phyloP scores from a whole-genome alignment of 2,113 vertebrate genomes.

The Ameiurus melas region DNA sequence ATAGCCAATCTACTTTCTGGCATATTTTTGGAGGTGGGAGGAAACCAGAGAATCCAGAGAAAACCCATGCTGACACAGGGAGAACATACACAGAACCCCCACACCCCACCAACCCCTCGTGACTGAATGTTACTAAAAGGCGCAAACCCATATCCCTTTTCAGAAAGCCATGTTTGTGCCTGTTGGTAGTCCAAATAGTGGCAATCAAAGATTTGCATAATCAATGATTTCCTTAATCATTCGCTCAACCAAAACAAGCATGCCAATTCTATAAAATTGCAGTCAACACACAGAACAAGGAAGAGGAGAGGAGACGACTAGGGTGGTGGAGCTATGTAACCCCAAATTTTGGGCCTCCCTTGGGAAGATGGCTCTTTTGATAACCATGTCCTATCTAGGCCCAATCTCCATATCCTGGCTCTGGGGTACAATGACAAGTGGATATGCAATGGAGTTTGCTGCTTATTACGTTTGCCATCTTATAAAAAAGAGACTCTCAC shows the following conservation, averaged over 20 bases:
- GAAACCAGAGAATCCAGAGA: neutral
- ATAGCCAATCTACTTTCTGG: neutral
- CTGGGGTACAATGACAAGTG: slow-evolving; percentile 78
- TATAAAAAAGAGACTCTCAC: slow-evolving; percentile 74
- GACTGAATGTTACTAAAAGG: neutral
- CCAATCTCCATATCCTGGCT: slow-evolving; percentile 75
- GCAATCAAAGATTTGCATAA: neutral
- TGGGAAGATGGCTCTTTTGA: slow-evolving; percentile 93
- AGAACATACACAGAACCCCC: neutral
- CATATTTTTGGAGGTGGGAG: neutral
- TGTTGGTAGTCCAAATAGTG: slow-evolving; percentile 30
- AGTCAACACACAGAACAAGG: neutral
- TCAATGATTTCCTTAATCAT: slow-evolving; percentile 21
- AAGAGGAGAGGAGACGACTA: slow-evolving; percentile 20
- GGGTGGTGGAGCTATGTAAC: slow-evolving; percentile 54
- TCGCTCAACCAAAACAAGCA: slow-evolving; percentile 43
- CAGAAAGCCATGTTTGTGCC: neutral
- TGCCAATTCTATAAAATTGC: neutral
- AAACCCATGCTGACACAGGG: neutral
- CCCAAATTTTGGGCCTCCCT: slow-evolving; percentile 79
- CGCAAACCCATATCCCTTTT: slow-evolving; percentile 8
- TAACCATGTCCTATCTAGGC: slow-evolving; percentile 85
- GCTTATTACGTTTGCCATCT: slow-evolving; percentile 81
- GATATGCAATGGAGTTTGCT: slow-evolving; percentile 75
- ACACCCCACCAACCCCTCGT: neutral